These are phyloP conservation scores for Microtus ochrogaster DNA, from an alignment of 2,113 vertebrate genomes.

Conservation along the genomic window DNA sequence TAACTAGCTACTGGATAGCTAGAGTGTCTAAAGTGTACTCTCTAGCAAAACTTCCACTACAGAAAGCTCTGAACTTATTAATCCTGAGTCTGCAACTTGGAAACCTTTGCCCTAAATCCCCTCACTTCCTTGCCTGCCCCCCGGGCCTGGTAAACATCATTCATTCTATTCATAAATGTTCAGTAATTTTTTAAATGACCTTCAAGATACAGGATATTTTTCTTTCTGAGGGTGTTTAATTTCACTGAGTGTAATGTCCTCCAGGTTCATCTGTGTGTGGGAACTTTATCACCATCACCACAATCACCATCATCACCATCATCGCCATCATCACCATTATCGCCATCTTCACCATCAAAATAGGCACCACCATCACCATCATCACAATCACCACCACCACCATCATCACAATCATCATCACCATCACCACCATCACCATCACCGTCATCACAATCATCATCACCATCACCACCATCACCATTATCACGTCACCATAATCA, in stretches of 20 bases:
- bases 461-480: too few relatives aligned
- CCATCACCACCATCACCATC: not conserved
- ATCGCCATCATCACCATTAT: not conserved
- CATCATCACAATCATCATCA: not conserved
- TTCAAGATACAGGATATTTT: not conserved
- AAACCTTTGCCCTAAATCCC: not conserved
- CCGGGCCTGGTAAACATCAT: not conserved
- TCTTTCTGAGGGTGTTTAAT: not conserved
- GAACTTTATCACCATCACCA: not conserved
- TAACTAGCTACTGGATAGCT: not conserved
- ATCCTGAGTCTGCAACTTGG: not conserved
- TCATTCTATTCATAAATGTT: not conserved
- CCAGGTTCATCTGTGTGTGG: not conserved
- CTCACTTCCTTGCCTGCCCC: not conserved
- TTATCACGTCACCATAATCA: not conserved
- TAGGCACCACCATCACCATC: not conserved
- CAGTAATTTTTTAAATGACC: not conserved
- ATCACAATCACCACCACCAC: not conserved
- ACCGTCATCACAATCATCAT: too few relatives aligned
- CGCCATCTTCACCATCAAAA: not conserved
- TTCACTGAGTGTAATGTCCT: not conserved
- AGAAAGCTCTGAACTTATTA: not conserved
- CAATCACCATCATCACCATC: too few relatives aligned
- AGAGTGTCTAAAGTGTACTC: not conserved
- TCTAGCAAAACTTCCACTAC: not conserved